Evolutionary conservation across 2,113 vertebrate genomes (phyloP).

Genomic region (Bos indicus): DNA sequence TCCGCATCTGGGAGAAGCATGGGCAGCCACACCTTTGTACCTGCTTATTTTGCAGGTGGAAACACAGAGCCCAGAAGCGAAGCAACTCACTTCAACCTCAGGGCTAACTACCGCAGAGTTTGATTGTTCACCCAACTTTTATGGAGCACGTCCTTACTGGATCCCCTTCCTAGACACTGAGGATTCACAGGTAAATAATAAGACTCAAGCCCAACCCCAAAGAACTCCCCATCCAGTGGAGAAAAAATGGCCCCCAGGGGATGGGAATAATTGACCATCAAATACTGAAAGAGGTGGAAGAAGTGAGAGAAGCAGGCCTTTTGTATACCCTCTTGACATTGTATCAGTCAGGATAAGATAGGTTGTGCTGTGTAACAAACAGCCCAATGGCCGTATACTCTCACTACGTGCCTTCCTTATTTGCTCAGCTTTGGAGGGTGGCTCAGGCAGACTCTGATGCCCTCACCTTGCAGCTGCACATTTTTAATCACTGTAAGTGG

Average conservation of each 20-base stretch:
- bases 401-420: neutral
- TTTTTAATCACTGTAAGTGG: neutral
- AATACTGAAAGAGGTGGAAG: neutral
- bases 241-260: neutral
- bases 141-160: rapidly evolving
- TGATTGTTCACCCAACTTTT: neutral
- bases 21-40: too few species aligned
- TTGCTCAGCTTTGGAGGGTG: neutral
- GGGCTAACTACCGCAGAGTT: neutral
- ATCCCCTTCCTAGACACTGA: neutral
- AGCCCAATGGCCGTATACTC: rapidly evolving
- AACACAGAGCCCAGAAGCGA: neutral
- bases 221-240: neutral
- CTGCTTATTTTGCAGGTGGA: neutral
- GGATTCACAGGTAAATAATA: neutral
- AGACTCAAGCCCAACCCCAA: neutral
- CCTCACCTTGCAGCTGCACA: neutral
- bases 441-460: neutral
- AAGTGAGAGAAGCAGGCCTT: neutral
- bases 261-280: neutral
- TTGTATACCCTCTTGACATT: rapidly evolving
- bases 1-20: neutral
- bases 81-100: neutral
- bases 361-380: neutral
- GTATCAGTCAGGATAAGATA: neutral